Conservation (phyloP, 2,113 vertebrate genomes). For the Falcunculus frontatus region DNA sequence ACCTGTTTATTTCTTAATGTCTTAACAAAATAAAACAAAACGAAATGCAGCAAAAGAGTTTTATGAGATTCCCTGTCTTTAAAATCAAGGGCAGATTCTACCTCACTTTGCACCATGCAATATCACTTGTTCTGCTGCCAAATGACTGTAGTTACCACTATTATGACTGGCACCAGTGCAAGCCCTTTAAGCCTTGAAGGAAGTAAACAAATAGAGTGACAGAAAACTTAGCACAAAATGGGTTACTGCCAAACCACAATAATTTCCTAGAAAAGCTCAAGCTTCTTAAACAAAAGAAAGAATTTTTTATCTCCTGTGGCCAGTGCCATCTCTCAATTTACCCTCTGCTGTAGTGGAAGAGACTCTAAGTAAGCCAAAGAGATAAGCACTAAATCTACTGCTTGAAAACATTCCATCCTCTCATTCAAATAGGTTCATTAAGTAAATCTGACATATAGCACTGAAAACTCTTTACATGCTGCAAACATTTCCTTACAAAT, state of each 20-base stretch:
- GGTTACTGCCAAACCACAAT: not conserved
- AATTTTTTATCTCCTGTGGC: not conserved
- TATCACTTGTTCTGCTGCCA: not conserved
- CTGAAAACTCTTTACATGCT: not conserved
- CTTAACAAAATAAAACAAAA: not conserved
- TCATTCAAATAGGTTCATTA: slow-evolving; percentile 8
- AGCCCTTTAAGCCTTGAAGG: not conserved
- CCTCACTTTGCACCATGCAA: not conserved
- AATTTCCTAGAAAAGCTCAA: not conserved
- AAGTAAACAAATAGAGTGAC: not conserved
- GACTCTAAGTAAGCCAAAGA: not conserved
- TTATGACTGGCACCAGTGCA: not conserved
- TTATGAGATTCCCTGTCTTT: not conserved
- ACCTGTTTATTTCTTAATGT: not conserved
- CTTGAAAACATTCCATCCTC: not conserved
- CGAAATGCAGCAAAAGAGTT: not conserved
- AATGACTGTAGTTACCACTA: not conserved
- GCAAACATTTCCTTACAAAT: not conserved
- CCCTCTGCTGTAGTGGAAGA: not conserved
- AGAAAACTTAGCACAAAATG: not conserved
- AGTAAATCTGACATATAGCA: not conserved
- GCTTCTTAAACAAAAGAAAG: not conserved
- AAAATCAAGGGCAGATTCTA: not conserved
- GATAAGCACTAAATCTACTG: not conserved
- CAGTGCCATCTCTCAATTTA: not conserved